phyloP scores from a whole-genome alignment of 2,797 vertebrate species.

The Parambassis ranga region DNA sequence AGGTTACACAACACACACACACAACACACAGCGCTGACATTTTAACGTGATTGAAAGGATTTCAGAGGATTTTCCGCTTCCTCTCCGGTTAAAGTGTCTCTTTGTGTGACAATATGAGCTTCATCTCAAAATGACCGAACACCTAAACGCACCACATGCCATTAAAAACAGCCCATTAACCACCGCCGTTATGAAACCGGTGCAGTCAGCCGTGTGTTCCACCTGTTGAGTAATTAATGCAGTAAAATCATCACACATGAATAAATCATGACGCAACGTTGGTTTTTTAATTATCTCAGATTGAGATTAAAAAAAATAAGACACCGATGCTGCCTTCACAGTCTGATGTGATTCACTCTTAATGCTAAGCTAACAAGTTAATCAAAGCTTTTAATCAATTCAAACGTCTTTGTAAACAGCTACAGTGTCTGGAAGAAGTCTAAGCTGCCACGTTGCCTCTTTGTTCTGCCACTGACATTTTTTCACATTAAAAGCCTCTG shows the following conservation, averaged over 20 bases:
- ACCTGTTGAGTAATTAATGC: constrained; percentile 35
- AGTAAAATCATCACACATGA: constrained; percentile 4
- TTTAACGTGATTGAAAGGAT: constrained; percentile 63
- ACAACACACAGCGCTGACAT: background rate
- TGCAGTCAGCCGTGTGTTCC: background rate
- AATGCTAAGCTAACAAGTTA: no score
- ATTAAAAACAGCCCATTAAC: background rate
- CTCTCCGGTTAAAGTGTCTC: constrained; percentile 29
- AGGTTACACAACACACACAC: constrained; percentile 12
- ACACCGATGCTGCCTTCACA: background rate
- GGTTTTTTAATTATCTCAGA: background rate
- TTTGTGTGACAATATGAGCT: constrained; percentile 30
- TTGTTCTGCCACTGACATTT: no score
- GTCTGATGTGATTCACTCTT: no score
- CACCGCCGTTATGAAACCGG: background rate
- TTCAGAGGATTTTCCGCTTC: constrained; percentile 57
- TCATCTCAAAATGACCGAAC: constrained; percentile 8
- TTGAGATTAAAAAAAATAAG: no score
- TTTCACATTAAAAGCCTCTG: no score
- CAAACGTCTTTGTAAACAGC: no score
- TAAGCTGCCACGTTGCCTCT: no score
- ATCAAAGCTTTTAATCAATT: no score
- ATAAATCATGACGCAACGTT: constrained; percentile 46
- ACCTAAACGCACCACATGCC: constrained; percentile 1
- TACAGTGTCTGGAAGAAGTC: no score